Evolutionary conservation across 2,113 vertebrate species (phyloP).

Genomic region (Dicentrarchus labrax): DNA sequence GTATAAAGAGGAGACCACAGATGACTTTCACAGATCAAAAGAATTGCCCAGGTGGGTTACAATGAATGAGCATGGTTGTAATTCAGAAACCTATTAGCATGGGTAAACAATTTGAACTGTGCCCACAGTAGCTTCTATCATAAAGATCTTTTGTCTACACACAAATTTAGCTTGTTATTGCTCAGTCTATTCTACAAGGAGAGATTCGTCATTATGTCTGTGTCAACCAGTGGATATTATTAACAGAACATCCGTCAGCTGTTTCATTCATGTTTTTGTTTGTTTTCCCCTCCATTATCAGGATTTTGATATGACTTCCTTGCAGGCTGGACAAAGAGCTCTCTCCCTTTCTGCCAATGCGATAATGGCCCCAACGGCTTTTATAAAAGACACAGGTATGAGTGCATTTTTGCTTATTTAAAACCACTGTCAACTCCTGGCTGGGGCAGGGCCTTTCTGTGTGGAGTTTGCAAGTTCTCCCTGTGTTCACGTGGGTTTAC

Average conservation of each 20-base stretch:
- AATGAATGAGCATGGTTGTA: constrained; percentile 40
- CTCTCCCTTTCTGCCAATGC: not conserved
- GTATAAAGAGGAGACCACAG: constrained; percentile 56
- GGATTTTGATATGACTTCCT: constrained; percentile 33
- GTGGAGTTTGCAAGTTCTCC: too few species aligned
- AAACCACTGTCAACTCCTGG: not conserved
- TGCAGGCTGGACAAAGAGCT: constrained; percentile 57
- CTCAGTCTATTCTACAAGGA: constrained; percentile 4
- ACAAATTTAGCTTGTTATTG: constrained; percentile 11
- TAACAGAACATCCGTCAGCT: not conserved
- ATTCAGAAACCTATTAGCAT: constrained; percentile 37
- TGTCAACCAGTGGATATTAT: not conserved
- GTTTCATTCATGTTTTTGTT: not conserved
- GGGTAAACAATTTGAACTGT: constrained; percentile 41
- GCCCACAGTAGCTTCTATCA: not conserved
- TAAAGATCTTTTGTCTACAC: constrained; percentile 18
- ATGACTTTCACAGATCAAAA: constrained; percentile 62
- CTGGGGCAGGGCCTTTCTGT: too few species aligned
- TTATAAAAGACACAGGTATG: constrained; percentile 63
- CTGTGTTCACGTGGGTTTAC: too few species aligned
- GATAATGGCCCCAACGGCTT: constrained; percentile 64
- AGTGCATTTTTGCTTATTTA: not conserved
- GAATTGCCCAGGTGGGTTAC: constrained; percentile 43
- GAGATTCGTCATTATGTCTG: not conserved
- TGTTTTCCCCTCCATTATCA: not conserved